Evolutionary conservation across 2,797 vertebrate species (phyloP).

Genomic region (Premnoplex brunnescens): DNA sequence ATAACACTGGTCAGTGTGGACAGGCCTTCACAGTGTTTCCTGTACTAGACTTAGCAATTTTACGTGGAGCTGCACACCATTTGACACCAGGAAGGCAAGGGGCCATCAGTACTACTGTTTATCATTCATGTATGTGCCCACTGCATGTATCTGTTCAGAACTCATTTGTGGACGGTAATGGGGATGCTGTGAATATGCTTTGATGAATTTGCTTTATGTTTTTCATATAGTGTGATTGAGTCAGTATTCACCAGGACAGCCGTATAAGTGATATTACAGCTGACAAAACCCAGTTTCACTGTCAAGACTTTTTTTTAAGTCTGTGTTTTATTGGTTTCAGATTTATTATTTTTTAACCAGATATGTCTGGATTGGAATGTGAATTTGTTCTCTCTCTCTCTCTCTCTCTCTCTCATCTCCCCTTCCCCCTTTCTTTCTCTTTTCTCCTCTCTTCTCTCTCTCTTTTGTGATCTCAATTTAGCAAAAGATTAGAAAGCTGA

Average conservation of each 20-base stretch:
- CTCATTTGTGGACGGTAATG: slow-evolving; percentile 66
- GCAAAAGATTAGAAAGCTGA: slow-evolving; percentile 87
- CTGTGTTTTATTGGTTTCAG: slow-evolving; percentile 75
- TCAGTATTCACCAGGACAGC: slow-evolving; percentile 67
- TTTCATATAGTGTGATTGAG: slow-evolving; percentile 70
- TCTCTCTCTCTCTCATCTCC: slow-evolving; percentile 65
- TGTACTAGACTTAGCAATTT: slow-evolving; percentile 34
- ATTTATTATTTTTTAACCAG: slow-evolving; percentile 44
- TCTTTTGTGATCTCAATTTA: slow-evolving; percentile 84
- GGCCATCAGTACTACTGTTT: slow-evolving; percentile 38
- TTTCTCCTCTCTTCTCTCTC: slow-evolving; percentile 64
- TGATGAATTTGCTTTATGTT: slow-evolving; percentile 72
- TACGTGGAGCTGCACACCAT: neutral
- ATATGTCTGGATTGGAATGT: slow-evolving; percentile 84
- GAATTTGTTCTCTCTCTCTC: slow-evolving; percentile 81
- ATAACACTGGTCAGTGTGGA: slow-evolving; percentile 16
- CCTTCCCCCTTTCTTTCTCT: slow-evolving; percentile 55
- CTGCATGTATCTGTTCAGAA: slow-evolving; percentile 72
- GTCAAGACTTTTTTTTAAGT: slow-evolving; percentile 67
- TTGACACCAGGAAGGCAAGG: slow-evolving; percentile 41
- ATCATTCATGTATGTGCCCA: slow-evolving; percentile 48
- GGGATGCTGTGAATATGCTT: slow-evolving; percentile 68
- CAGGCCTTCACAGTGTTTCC: slow-evolving; percentile 51
- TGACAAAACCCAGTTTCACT: slow-evolving; percentile 72
- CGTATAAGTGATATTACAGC: slow-evolving; percentile 57